Conservation (phyloP, 2,113 vertebrate species). For the Hassar affinis region DNA sequence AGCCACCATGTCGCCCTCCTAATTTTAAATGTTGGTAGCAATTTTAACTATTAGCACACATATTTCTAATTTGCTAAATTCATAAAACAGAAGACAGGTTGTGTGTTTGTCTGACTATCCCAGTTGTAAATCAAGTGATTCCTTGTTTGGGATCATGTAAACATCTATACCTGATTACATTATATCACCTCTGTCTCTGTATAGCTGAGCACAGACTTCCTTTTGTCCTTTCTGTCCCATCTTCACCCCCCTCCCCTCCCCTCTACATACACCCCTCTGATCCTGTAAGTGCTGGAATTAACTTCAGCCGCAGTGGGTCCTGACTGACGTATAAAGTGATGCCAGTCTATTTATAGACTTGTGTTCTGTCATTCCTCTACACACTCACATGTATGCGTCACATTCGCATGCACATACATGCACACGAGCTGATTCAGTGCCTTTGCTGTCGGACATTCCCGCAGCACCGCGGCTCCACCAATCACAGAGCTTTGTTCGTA, state of each 20-base stretch:
- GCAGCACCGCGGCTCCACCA: conserved; percentile 19
- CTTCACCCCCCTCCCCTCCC: neutral
- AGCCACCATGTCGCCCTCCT: too few species aligned
- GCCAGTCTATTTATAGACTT: conserved; percentile 25
- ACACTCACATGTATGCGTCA: neutral
- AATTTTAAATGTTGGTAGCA: too few species aligned
- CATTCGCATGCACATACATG: neutral
- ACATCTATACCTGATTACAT: neutral
- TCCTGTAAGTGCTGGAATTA: conserved; percentile 21
- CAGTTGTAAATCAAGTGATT: neutral
- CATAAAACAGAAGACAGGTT: neutral
- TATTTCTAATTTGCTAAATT: neutral
- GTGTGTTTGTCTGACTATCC: neutral
- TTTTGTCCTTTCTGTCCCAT: conserved; percentile 49
- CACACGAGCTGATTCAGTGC: conserved; percentile 21
- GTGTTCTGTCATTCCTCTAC: conserved; percentile 1
- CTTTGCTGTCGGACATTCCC: conserved; percentile 43
- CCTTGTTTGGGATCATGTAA: neutral
- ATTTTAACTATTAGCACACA: neutral
- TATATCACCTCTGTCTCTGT: too few species aligned
- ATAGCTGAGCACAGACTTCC: neutral
- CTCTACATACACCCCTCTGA: conserved; percentile 28
- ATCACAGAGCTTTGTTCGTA: conserved; percentile 8
- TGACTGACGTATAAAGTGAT: conserved; percentile 10
- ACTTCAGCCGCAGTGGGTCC: neutral